These are phyloP conservation scores for Heteropelma amictum DNA, from an alignment of 2,888 invertebrate genomes.

Conservation along the genomic window DNA sequence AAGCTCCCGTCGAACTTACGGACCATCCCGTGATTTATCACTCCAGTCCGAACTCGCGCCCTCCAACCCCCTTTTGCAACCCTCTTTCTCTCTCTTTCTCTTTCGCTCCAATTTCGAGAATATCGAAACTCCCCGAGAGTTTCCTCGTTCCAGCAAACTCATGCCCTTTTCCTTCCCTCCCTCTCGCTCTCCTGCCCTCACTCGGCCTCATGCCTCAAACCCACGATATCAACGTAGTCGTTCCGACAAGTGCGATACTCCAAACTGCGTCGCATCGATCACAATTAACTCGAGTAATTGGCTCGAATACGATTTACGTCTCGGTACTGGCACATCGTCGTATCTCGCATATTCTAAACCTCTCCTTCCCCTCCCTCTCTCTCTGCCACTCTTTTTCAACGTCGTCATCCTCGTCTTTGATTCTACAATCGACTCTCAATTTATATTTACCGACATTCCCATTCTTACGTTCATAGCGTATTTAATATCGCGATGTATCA, in stretches of 20 bases:
- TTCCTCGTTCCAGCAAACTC: slow-evolving; percentile 21
- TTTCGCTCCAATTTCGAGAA: slow-evolving; percentile 31
- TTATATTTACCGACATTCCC: too few relatives aligned
- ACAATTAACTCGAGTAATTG: slow-evolving; percentile 60
- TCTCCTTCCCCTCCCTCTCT: too few relatives aligned
- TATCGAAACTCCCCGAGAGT: slow-evolving; percentile 17
- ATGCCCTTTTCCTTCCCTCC: not conserved
- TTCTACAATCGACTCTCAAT: too few relatives aligned
- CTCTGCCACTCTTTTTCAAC: too few relatives aligned
- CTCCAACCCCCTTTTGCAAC: not conserved
- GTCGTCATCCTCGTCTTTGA: too few relatives aligned
- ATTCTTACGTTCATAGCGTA: too few relatives aligned
- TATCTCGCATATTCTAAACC: slow-evolving; percentile 8
- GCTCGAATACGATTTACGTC: slow-evolving; percentile 56
- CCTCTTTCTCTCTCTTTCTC: not conserved
- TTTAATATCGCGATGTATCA: too few relatives aligned
- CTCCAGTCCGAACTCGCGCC: slow-evolving; percentile 30
- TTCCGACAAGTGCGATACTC: slow-evolving; percentile 54
- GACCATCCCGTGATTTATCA: slow-evolving; percentile 54
- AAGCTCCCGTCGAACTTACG: slow-evolving; percentile 54
- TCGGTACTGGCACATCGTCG: slow-evolving; percentile 31
- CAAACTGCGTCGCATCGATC: slow-evolving; percentile 58
- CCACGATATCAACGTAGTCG: slow-evolving; percentile 31
- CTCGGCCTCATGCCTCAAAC: not conserved
- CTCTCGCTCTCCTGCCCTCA: not conserved